Percentiles rank a stretch among this genome's conserved stretches.
Conservation (phyloP, 2,797 vertebrate genomes). For the Mus spretus region DNA sequence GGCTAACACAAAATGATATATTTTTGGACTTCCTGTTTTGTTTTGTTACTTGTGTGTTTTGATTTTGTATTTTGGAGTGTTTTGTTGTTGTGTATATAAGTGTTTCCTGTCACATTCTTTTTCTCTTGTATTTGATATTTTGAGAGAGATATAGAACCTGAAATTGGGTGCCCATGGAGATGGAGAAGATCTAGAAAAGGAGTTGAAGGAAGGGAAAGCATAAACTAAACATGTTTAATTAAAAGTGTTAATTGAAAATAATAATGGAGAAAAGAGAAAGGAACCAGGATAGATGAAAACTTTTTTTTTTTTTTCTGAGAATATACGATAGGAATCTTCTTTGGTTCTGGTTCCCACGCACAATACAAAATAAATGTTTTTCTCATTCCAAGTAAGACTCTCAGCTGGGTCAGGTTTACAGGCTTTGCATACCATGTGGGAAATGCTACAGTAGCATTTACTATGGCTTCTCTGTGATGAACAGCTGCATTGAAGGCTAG, state of each 20-base stretch:
- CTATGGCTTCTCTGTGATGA: conserved; percentile 10
- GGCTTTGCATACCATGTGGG: background rate
- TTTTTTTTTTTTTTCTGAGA: background rate
- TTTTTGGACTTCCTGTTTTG: background rate
- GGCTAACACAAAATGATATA: background rate
- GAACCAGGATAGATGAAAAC: background rate
- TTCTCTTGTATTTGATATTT: background rate
- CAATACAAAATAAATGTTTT: background rate
- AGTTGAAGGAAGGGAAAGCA: background rate
- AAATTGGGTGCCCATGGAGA: background rate
- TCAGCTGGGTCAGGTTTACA: background rate
- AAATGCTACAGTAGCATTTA: background rate
- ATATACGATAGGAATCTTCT: background rate
- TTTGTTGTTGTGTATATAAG: background rate
- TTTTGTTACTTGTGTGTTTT: background rate
- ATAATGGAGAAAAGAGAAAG: background rate
- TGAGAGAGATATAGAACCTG: background rate
- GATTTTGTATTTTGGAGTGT: background rate
- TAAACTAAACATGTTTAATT: background rate
- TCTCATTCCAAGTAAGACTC: background rate
- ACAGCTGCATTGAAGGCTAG: background rate
- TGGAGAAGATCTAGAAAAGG: background rate
- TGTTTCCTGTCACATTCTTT: background rate
- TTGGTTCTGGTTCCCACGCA: background rate
- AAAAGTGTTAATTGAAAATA: background rate